Evolutionary conservation across 2,888 invertebrate species (phyloP).

Genomic region (Thalpophila matura): DNA sequence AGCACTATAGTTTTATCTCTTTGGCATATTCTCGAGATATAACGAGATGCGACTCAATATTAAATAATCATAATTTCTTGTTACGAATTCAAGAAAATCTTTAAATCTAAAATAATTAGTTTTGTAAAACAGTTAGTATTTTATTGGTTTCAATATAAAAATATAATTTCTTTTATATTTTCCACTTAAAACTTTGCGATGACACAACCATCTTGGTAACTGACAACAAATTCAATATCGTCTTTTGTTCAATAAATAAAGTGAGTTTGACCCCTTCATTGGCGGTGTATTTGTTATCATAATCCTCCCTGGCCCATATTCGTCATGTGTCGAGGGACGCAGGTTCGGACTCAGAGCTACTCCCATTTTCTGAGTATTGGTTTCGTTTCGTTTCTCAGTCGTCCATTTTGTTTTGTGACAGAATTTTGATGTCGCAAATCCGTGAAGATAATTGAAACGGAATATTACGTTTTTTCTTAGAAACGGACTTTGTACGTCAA

Average conservation of each 20-base stretch:
- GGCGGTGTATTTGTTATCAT: conserved; percentile 67
- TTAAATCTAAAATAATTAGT: too few relatives aligned
- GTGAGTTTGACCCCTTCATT: conserved; percentile 54
- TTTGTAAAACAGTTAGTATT: too few relatives aligned
- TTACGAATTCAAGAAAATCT: too few relatives aligned
- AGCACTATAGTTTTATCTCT: too few relatives aligned
- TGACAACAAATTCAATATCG: conserved; percentile 54
- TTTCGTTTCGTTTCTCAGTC: conserved; percentile 66
- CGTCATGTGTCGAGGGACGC: conserved; percentile 65
- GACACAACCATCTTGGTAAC: neutral
- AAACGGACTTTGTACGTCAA: conserved; percentile 64
- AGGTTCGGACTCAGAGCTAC: conserved; percentile 38
- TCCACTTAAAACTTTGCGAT: conserved; percentile 1
- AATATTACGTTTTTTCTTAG: conserved; percentile 72
- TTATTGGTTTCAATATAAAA: too few relatives aligned
- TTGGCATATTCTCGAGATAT: too few relatives aligned
- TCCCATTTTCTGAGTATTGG: conserved; percentile 61
- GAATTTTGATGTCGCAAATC: conserved; percentile 70
- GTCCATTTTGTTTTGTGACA: conserved; percentile 68
- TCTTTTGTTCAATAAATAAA: conserved; percentile 56
- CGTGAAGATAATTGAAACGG: conserved; percentile 77
- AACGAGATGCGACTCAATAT: too few relatives aligned
- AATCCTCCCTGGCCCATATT: conserved; percentile 68
- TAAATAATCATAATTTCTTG: too few relatives aligned
- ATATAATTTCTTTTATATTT: too few relatives aligned